A percentile compares a stretch with the other conserved stretches of the same genome.
Conservation (phyloP, 2,888 invertebrate species). For the Muschampia plurimacula region DNA sequence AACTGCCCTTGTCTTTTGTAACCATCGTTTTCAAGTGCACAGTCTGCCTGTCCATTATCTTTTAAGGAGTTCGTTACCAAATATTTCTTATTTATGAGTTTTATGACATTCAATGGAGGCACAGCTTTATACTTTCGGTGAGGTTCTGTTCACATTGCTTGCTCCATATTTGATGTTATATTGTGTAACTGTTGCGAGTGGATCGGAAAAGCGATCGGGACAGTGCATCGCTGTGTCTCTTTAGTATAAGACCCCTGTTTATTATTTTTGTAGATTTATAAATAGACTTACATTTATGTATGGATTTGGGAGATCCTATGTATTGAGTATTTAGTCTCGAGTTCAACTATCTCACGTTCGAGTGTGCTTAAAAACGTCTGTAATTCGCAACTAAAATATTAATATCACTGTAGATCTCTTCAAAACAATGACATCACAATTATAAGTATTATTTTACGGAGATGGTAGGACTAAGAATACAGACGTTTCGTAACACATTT, state of each 20-base stretch:
- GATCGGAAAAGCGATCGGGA: slow-evolving; percentile 14
- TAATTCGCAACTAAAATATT: slow-evolving; percentile 3
- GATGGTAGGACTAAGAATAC: neutral
- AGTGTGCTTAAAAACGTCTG: slow-evolving; percentile 44
- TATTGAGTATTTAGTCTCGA: slow-evolving; percentile 35
- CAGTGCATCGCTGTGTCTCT: slow-evolving; percentile 46
- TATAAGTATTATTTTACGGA: slow-evolving; percentile 16
- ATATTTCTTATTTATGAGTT: slow-evolving; percentile 81
- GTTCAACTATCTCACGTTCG: slow-evolving; percentile 5
- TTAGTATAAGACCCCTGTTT: slow-evolving; percentile 51
- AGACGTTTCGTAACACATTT: slow-evolving; percentile 15
- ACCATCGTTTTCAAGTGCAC: slow-evolving; percentile 59
- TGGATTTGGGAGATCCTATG: slow-evolving; percentile 56
- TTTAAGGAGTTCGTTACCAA: slow-evolving; percentile 83
- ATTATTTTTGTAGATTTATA: slow-evolving; percentile 62
- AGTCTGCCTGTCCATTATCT: slow-evolving; percentile 56
- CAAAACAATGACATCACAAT: slow-evolving; percentile 27
- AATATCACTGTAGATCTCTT: slow-evolving; percentile 1
- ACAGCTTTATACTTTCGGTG: slow-evolving; percentile 40
- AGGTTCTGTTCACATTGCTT: slow-evolving; percentile 7
- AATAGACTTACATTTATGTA: slow-evolving; percentile 51
- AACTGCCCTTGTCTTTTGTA: slow-evolving; percentile 59
- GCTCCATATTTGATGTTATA: slow-evolving; percentile 7
- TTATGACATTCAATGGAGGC: slow-evolving; percentile 53
- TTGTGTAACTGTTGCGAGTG: neutral